Percentiles rank a stretch among this genome's conserved stretches.
phyloP scores from a whole-genome alignment of 1,140 invertebrate species.

The Musca domestica region DNA sequence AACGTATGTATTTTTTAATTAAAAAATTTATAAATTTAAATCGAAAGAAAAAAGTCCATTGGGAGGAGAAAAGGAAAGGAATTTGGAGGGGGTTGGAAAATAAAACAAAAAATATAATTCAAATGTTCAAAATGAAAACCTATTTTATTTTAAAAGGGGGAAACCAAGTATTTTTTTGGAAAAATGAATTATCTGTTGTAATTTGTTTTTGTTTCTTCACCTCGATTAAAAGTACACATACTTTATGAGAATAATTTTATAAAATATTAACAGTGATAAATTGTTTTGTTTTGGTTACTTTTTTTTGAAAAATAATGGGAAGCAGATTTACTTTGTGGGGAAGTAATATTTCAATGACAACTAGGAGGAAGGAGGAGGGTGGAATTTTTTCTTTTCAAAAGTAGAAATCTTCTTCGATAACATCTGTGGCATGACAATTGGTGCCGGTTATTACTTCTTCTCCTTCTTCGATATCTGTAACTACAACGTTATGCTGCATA shows the following conservation, averaged over 20 bases:
- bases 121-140: too few relatives aligned
- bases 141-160: too few relatives aligned
- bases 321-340: background rate
- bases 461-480: background rate
- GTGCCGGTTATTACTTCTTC: background rate
- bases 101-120: too few relatives aligned
- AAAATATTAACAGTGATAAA: slow-evolving; percentile 7
- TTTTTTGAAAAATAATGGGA: background rate
- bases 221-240: slow-evolving; percentile 1
- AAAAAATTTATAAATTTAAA: too few relatives aligned
- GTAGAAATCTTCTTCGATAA: slow-evolving; percentile 26
- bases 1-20: background rate
- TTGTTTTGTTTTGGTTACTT: too few relatives aligned
- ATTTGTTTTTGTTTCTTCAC: too few relatives aligned
- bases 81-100: background rate
- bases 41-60: too few relatives aligned
- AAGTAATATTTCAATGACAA: background rate
- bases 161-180: too few relatives aligned
- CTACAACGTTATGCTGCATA: background rate
- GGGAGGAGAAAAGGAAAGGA: background rate
- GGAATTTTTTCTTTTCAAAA: slow-evolving; percentile 22
- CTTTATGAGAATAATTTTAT: slow-evolving; percentile 5
- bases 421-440: background rate
- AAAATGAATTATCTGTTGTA: too few relatives aligned
- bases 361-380: background rate